Evolutionary conservation across 2,888 invertebrate species (phyloP).

Genomic region (Scaptomyza polygonia): DNA sequence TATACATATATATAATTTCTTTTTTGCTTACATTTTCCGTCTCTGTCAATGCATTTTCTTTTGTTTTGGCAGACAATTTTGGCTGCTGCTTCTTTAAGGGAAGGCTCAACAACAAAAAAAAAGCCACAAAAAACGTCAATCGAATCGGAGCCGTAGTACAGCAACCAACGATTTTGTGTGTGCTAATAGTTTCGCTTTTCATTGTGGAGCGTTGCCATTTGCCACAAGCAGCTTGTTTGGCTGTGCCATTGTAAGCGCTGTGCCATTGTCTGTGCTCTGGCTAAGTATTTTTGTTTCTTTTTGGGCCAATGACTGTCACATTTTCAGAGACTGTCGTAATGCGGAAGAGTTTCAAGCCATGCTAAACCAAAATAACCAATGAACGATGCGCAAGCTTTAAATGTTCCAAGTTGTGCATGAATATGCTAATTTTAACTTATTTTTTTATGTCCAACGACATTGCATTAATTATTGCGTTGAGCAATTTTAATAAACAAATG

Average conservation of each 20-base stretch:
- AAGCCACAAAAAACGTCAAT: slow-evolving; percentile 36
- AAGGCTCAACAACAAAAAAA: slow-evolving; percentile 67
- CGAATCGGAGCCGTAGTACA: slow-evolving; percentile 20
- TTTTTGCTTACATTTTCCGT: slow-evolving; percentile 47
- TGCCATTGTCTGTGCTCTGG: slow-evolving; percentile 32
- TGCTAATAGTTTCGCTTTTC: slow-evolving; percentile 71
- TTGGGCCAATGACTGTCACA: slow-evolving; percentile 60
- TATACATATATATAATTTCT: too few relatives aligned
- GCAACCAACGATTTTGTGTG: slow-evolving; percentile 36
- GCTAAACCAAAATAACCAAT: slow-evolving; percentile 31
- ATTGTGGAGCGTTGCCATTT: slow-evolving; percentile 42
- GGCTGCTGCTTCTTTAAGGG: slow-evolving; percentile 20
- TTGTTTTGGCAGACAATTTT: slow-evolving; percentile 51
- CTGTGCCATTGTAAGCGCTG: slow-evolving; percentile 27
- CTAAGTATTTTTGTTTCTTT: slow-evolving; percentile 25
- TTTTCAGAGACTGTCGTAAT: slow-evolving; percentile 37
- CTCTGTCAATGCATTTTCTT: slow-evolving; percentile 46
- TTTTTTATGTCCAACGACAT: slow-evolving; percentile 52
- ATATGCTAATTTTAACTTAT: slow-evolving; percentile 63
- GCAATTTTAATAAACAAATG: slow-evolving; percentile 65
- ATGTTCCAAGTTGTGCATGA: slow-evolving; percentile 53
- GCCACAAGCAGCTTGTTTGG: slow-evolving; percentile 1
- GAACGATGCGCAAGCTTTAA: slow-evolving; percentile 1
- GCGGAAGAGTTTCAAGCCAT: slow-evolving; percentile 53
- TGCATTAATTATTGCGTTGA: slow-evolving; percentile 28